Evolutionary conservation across 1,140 invertebrate genomes (phyloP), one percentile per base, ranked within the genome.

Genomic region (Archegozetes longisetosus): DNA sequence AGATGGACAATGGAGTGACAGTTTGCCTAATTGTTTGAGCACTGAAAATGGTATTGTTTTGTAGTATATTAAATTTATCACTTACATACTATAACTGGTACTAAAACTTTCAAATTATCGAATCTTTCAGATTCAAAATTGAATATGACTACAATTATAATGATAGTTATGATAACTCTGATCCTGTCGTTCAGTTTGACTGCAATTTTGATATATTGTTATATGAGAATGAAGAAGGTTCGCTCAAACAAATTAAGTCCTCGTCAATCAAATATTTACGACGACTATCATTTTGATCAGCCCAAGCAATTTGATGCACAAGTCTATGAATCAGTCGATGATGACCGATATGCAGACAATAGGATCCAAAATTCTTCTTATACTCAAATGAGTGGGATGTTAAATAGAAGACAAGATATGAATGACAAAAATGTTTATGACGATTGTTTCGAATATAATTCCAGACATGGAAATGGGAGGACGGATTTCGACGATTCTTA

Each of bases 1-100:
- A 28, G 57, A 58, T 32, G 57, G 57, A 13, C 46, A 58, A 46
- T 58, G 57, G 57, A 58, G 47, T 28, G 22, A 26, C 50, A 24
- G 20, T 22, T 2, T 58, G 47, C 57, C 57, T 1, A 58, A 49
- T 28, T 58, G 57, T 51, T 24, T 58, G 27, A 12, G 17, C 32
- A 40, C 32, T 40, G 32, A 40, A 40, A 40, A 40, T 9, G 32
- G 32, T 40, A 9, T 40, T 17, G 17, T 40, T 40, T 40, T 40
- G 17, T 40, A 40, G 6, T 40, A 40, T 9, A 9, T 40, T 6
- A 40, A 6, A 40, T 17, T 40, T 9, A 40, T 40, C 17, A 40
- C 17, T 9, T 6, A 40, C 6, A 40, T 9, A 40, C 6, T 9
- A 6, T 40, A 40, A 6, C 32, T 9, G 32, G 6, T 9, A 40